A percentile compares a stretch with the other conserved stretches of the same genome.
Evolutionary conservation across 2,888 invertebrate species (phyloP).

Genomic region (Scaptodrosophila latifasciaeformis): DNA sequence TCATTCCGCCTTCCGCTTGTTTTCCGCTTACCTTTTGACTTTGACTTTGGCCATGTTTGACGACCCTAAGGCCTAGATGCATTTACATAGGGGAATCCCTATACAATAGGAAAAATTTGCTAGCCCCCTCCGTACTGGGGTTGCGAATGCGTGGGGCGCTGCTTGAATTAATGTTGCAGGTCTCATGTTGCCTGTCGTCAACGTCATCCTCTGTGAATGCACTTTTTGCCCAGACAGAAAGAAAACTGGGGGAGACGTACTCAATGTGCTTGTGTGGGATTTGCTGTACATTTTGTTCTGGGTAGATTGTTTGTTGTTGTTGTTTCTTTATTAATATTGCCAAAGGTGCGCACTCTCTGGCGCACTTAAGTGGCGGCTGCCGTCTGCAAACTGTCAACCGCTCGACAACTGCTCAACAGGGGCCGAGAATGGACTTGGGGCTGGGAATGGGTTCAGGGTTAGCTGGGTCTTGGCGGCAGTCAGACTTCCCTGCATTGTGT

Average conservation of each 20-base stretch:
- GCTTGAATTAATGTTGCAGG: too few species aligned
- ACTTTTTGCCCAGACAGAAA: constrained; percentile 17
- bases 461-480: too few species aligned
- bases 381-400: constrained; percentile 66
- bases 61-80: not conserved
- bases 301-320: constrained; percentile 8
- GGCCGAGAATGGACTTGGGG: not conserved
- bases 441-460: not conserved
- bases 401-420: not conserved
- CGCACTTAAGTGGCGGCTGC: constrained; percentile 65
- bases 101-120: too few species aligned
- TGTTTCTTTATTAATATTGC: constrained; percentile 61
- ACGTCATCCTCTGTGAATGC: constrained; percentile 34
- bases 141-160: not conserved
- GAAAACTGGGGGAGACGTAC: not conserved
- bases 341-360: constrained; percentile 65
- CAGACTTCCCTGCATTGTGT: constrained; percentile 51
- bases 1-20: too few species aligned
- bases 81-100: too few species aligned
- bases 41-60: constrained; percentile 27
- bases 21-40: too few species aligned
- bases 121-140: constrained; percentile 6
- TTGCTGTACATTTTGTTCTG: constrained; percentile 19
- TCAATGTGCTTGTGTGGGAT: constrained; percentile 31
- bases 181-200: not conserved